phyloP scores from a whole-genome alignment of 2,888 invertebrate species.

The Strigamia transsilvanica region DNA sequence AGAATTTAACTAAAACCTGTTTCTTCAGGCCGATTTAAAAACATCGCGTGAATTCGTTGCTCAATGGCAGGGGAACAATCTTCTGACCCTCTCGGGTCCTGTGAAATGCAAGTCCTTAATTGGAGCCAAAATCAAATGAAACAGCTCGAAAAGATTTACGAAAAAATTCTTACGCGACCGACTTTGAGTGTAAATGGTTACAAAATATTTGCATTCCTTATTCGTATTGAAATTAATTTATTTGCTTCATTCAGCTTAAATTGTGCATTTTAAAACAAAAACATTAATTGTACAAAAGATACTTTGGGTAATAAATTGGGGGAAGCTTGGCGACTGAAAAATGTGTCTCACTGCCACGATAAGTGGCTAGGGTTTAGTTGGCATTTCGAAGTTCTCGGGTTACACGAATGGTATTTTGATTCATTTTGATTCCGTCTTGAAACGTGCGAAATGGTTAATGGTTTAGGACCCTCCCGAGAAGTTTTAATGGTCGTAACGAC shows the following conservation, averaged over 20 bases:
- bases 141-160: neutral
- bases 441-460: neutral
- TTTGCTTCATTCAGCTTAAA: neutral
- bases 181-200: neutral
- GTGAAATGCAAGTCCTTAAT: constrained; percentile 78
- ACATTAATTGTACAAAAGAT: neutral
- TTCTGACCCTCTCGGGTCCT: constrained; percentile 76
- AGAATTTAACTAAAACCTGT: neutral
- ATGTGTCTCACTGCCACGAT: neutral
- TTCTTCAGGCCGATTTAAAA: constrained; percentile 64
- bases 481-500: constrained; percentile 1
- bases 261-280: neutral
- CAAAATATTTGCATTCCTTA: neutral
- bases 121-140: constrained; percentile 83
- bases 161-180: neutral
- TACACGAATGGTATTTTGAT: neutral
- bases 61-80: constrained; percentile 84
- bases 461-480: neutral
- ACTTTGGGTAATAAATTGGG: neutral
- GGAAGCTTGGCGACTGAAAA: neutral
- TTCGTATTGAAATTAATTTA: constrained; percentile 1
- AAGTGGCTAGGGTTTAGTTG: neutral
- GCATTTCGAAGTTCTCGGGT: neutral
- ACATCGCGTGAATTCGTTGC: constrained; percentile 72
- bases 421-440: neutral